A percentile compares a stretch with the other conserved stretches of the same genome.
These are phyloP conservation scores for Helicoverpa zea DNA, from an alignment of 1,140 invertebrate species.

Conservation along the genomic window DNA sequence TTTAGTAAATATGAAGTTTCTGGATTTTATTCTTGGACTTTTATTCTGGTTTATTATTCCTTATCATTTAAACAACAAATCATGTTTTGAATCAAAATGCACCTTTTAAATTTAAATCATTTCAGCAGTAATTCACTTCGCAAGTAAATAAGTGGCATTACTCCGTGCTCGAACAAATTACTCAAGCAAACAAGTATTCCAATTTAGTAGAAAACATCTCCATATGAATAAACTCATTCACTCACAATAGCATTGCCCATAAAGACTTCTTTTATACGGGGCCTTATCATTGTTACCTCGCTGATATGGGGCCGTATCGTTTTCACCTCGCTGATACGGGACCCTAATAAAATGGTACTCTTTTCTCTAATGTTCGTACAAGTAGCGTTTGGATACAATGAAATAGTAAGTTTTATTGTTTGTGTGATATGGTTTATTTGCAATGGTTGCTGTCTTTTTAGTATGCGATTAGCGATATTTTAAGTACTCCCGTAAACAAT, in stretches of 20 bases:
- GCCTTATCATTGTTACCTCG: constrained; percentile 12
- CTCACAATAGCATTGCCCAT: constrained; percentile 13
- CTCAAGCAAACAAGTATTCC: neutral
- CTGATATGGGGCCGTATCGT: constrained; percentile 23
- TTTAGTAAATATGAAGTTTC: too few species aligned
- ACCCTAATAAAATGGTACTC: constrained; percentile 24
- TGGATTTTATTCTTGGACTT: too few species aligned
- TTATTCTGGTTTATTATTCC: too few species aligned
- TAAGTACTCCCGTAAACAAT: too few species aligned
- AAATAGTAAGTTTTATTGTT: neutral
- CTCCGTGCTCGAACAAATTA: neutral
- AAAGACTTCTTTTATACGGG: constrained; percentile 25
- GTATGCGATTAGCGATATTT: too few species aligned
- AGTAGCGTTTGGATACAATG: constrained; percentile 13
- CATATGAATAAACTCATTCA: neutral
- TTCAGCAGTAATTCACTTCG: neutral
- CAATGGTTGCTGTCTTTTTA: neutral
- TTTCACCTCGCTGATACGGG: constrained; percentile 26
- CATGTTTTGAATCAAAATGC: too few species aligned
- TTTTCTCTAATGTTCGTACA: constrained; percentile 10
- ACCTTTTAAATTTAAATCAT: too few species aligned
- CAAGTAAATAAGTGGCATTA: neutral
- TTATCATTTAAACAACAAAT: too few species aligned
- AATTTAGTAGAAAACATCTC: neutral
- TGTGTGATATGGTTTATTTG: neutral